Evolutionary conservation across 2,888 invertebrate genomes (phyloP), one percentile per base, ranked within the genome.

Genomic region (Elmis aenea): DNA sequence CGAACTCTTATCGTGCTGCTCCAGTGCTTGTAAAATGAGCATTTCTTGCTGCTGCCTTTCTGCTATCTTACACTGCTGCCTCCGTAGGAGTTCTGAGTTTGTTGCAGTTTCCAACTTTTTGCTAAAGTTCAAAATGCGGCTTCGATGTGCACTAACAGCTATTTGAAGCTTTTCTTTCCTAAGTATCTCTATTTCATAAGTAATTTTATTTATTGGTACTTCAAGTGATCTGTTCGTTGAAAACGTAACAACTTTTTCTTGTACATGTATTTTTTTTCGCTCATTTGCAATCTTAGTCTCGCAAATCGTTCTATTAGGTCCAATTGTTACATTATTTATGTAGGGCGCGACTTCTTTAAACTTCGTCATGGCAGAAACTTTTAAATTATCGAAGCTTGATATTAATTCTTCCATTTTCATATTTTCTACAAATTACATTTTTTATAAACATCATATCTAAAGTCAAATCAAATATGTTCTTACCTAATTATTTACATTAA

Each of bases 361-460:
- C 58, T 79, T 81, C 20, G 69, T 71, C 13, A 81, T 58, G 3
- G 76, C 77, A 2, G 79, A 75, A 38, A 77, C 66, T 50, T 78
- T 75, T 26, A 79, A 58, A 50, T 69, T 69, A 34, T 71, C 71
- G 13, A 30, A 38, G 15, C 20, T 23, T 12, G 26, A 30, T 10
- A 31, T 5, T 6, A 37, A 14, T 5, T 23, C 21, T n/a, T 36
- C 33, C 38, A 38, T 38, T 29, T 22, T 26, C 22, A n/a, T n/a
- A n/a, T n/a, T n/a, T n/a, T n/a, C n/a, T n/a, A n/a, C n/a, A n/a
- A n/a, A n/a, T n/a, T n/a, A n/a, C n/a, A n/a, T n/a, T n/a, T n/a
- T n/a, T n/a, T n/a, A n/a, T n/a, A n/a, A n/a, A n/a, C n/a, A n/a
- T n/a, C n/a, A n/a, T n/a, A n/a, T n/a, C n/a, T n/a, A n/a, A n/a